A percentile compares a stretch with the other conserved stretches of the same genome.
phyloP scores from a whole-genome alignment of 1,140 invertebrate species.

The Ooceraea biroi region DNA sequence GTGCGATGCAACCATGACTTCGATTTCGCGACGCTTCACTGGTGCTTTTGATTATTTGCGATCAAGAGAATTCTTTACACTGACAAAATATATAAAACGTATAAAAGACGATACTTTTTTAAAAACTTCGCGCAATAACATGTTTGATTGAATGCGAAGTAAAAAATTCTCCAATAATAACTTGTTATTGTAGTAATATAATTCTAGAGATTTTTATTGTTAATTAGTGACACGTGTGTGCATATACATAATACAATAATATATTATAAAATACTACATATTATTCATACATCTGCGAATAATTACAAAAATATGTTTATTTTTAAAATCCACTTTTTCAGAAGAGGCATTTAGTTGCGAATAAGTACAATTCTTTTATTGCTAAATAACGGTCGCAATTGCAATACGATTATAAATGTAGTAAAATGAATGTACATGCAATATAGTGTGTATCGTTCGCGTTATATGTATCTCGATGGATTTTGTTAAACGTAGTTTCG shows the following conservation, averaged over 20 bases:
- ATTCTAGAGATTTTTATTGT: neutral
- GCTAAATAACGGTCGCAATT: neutral
- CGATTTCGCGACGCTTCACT: slow-evolving; percentile 11
- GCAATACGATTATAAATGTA: neutral
- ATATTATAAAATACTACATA: neutral
- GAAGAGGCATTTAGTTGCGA: neutral
- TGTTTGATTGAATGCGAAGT: neutral
- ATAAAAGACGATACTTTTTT: slow-evolving; percentile 10
- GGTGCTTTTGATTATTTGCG: slow-evolving; percentile 14
- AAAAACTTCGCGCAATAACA: slow-evolving; percentile 4
- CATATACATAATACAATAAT: neutral
- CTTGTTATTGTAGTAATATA: neutral
- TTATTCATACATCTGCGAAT: neutral
- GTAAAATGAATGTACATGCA: neutral
- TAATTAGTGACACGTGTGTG: too few relatives aligned
- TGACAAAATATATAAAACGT: slow-evolving; percentile 22
- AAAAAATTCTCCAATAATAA: neutral
- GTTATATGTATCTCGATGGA: slow-evolving; percentile 29
- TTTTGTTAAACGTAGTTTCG: slow-evolving; percentile 27
- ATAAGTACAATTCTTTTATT: neutral
- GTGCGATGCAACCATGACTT: slow-evolving; percentile 57
- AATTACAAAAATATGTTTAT: too few relatives aligned
- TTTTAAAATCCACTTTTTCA: neutral
- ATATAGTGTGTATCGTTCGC: neutral
- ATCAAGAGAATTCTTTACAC: neutral